phyloP scores from a whole-genome alignment of 2,113 vertebrate genomes.

The Nycticorax nycticorax region DNA sequence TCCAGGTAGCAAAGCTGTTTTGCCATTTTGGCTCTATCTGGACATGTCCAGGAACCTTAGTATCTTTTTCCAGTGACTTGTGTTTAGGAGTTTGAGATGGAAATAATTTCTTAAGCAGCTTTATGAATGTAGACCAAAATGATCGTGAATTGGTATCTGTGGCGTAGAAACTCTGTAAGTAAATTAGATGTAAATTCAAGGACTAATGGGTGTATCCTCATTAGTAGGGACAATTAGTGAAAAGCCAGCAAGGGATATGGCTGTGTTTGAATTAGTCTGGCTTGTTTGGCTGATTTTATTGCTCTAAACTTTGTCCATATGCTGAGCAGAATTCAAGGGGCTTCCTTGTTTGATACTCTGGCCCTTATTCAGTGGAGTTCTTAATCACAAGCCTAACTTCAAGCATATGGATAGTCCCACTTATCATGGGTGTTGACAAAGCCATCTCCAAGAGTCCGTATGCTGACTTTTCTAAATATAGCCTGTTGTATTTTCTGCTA shows the following conservation, averaged over 20 bases:
- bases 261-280: background rate
- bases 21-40: background rate
- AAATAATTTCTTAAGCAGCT: background rate
- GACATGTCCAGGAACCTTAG: background rate
- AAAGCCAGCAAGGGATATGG: background rate
- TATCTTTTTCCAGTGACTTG: background rate
- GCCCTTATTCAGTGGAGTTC: background rate
- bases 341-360: background rate
- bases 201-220: background rate
- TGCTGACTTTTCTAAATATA: background rate
- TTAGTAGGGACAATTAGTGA: background rate
- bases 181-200: background rate
- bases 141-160: background rate
- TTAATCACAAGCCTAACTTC: background rate
- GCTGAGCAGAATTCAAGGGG: background rate
- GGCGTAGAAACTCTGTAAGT: background rate
- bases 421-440: background rate
- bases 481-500: background rate
- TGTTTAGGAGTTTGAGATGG: background rate
- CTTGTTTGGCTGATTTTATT: background rate
- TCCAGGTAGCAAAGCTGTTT: background rate
- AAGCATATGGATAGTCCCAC: background rate
- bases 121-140: background rate
- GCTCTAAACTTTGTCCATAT: background rate
- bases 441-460: background rate